These are phyloP conservation scores for Ommatoiulus sabulosus DNA, from an alignment of 2,888 invertebrate genomes.

Conservation along the genomic window DNA sequence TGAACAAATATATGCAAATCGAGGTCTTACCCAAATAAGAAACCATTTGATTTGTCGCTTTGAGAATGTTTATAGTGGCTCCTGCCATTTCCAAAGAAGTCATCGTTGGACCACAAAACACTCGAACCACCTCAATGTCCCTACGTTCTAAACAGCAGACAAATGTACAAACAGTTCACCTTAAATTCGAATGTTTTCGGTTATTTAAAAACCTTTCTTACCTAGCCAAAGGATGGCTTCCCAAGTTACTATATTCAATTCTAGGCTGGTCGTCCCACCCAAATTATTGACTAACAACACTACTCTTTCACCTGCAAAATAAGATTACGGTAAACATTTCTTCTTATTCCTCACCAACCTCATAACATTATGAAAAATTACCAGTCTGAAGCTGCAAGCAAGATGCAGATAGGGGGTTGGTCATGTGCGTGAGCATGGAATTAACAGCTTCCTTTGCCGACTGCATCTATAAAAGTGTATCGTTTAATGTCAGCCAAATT, in stretches of 20 bases:
- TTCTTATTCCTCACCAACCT: neutral
- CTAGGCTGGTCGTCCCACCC: constrained; percentile 80
- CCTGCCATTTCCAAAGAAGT: constrained; percentile 85
- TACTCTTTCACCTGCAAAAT: constrained; percentile 57
- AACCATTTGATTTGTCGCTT: constrained; percentile 62
- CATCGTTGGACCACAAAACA: constrained; percentile 74
- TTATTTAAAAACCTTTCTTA: constrained; percentile 66
- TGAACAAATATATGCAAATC: too few species aligned
- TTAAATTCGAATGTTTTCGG: neutral
- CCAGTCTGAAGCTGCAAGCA: constrained; percentile 65
- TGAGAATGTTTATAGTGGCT: constrained; percentile 77
- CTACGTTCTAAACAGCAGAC: constrained; percentile 66
- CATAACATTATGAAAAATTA: constrained; percentile 51
- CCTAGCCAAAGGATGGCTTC: constrained; percentile 77
- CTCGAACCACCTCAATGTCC: constrained; percentile 71
- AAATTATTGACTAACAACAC: constrained; percentile 77
- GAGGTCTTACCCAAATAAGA: constrained; percentile 57
- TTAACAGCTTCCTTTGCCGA: constrained; percentile 67
- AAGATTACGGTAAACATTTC: constrained; percentile 41
- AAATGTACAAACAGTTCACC: neutral
- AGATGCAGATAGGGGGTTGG: constrained; percentile 65
- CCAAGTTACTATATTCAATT: constrained; percentile 78
- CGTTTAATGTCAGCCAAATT: too few species aligned
- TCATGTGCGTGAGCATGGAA: constrained; percentile 69
- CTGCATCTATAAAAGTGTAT: constrained; percentile 68